Evolutionary conservation across 2,888 invertebrate genomes (phyloP).

Genomic region (Pterobdella sp.): DNA sequence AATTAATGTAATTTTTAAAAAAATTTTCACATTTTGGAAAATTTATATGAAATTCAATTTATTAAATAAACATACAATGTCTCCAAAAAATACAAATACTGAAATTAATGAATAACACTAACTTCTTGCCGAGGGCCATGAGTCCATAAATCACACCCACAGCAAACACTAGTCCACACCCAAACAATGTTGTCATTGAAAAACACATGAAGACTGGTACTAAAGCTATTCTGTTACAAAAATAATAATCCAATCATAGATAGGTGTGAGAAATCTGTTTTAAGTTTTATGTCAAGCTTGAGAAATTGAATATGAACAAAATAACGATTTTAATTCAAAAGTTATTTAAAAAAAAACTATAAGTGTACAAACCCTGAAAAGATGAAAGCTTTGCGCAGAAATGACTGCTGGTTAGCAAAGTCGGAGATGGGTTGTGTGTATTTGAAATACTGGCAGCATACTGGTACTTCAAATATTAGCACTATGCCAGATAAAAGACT

Average conservation of each 20-base stretch:
- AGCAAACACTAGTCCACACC: constrained; percentile 37
- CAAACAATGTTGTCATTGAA: constrained; percentile 33
- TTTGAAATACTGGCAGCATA: constrained; percentile 36
- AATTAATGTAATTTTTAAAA: no score
- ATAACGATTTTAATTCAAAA: not conserved
- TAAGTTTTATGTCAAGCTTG: not conserved
- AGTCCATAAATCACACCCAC: constrained; percentile 37
- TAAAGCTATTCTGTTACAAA: constrained; percentile 34
- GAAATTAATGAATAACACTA: no score
- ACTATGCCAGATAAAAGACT: constrained; percentile 35
- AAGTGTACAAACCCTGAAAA: constrained; percentile 34
- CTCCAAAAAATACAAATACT: no score
- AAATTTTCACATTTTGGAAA: no score
- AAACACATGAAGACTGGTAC: constrained; percentile 37
- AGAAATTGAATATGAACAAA: not conserved
- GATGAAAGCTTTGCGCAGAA: constrained; percentile 36
- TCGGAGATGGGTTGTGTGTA: constrained; percentile 35
- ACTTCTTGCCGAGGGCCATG: constrained; percentile 39
- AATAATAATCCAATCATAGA: not conserved
- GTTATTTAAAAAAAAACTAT: not conserved
- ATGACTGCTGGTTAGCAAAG: constrained; percentile 36
- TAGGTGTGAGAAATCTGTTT: not conserved
- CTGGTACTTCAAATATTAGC: constrained; percentile 36
- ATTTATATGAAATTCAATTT: no score
- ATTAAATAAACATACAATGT: no score